Percentiles rank a stretch among this genome's conserved stretches.
Evolutionary conservation across 2,113 vertebrate species (phyloP).

Genomic region (Addax nasomaculatus): DNA sequence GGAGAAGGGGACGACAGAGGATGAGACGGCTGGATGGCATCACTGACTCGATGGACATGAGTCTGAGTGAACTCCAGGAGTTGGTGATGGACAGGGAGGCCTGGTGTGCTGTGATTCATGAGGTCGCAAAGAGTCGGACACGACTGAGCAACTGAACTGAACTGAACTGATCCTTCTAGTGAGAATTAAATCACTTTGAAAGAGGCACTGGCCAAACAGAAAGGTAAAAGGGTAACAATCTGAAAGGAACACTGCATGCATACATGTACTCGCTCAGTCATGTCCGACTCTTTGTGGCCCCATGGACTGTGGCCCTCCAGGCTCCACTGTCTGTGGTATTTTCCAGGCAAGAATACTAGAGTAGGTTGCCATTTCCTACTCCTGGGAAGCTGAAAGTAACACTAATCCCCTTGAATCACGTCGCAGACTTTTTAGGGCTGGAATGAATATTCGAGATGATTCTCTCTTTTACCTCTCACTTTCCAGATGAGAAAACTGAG

Average conservation of each 20-base stretch:
- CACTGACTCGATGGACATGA: too few relatives aligned
- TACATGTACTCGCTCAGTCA: background rate
- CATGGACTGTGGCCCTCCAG: too few relatives aligned
- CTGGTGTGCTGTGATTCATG: too few relatives aligned
- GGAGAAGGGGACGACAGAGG: too few relatives aligned
- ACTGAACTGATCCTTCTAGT: background rate
- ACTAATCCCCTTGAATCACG: background rate
- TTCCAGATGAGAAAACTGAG: background rate
- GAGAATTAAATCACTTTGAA: background rate
- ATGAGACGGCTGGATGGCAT: too few relatives aligned
- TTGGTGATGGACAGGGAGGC: too few relatives aligned
- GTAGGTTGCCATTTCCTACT: too few relatives aligned
- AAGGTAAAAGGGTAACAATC: background rate
- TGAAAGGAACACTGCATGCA: background rate
- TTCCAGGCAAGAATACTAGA: too few relatives aligned
- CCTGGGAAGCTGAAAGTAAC: background rate
- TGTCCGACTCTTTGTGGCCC: background rate
- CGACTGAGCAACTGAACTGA: too few relatives aligned
- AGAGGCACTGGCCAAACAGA: background rate
- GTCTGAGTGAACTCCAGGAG: too few relatives aligned
- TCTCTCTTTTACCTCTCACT: background rate
- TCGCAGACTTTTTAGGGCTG: background rate
- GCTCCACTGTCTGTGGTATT: too few relatives aligned
- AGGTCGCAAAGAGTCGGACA: too few relatives aligned
- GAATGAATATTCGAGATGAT: background rate